A percentile compares a stretch with the other conserved stretches of the same genome.
phyloP scores from a whole-genome alignment of 2,113 vertebrate genomes.

The Nyctereutes procyonoides region DNA sequence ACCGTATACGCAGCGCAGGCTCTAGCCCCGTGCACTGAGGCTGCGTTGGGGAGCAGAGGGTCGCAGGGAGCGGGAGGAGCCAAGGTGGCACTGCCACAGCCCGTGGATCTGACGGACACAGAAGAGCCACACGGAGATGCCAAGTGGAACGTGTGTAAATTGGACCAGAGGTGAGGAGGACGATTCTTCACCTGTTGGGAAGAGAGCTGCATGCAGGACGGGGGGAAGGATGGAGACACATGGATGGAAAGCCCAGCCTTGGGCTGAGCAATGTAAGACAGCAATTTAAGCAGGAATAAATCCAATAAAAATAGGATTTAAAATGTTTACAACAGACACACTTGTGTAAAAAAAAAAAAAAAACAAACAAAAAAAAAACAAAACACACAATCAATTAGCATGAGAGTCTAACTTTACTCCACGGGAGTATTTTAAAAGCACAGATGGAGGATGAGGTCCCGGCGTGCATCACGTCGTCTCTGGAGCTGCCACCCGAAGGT shows the following conservation, averaged over 20 bases:
- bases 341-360: too few species aligned
- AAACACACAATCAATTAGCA: background rate
- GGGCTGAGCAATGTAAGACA: rapidly evolving
- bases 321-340: rapidly evolving
- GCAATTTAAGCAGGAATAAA: rapidly evolving
- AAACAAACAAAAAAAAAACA: background rate
- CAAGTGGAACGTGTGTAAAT: rapidly evolving
- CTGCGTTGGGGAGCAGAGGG: rapidly evolving
- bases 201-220: rapidly evolving
- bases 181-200: rapidly evolving
- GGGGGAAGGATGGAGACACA: background rate
- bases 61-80: background rate
- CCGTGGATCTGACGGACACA: rapidly evolving
- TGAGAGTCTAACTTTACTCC: rapidly evolving
- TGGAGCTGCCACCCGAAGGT: background rate
- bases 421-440: background rate
- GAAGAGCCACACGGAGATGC: rapidly evolving
- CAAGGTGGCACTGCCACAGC: rapidly evolving
- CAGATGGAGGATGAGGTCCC: rapidly evolving
- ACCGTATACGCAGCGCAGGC: rapidly evolving
- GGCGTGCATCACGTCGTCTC: rapidly evolving
- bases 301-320: rapidly evolving
- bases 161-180: rapidly evolving
- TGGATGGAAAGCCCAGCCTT: background rate
- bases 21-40: rapidly evolving